phyloP scores from a whole-genome alignment of 2,797 vertebrate species.

The Heterohyrax brucei region DNA sequence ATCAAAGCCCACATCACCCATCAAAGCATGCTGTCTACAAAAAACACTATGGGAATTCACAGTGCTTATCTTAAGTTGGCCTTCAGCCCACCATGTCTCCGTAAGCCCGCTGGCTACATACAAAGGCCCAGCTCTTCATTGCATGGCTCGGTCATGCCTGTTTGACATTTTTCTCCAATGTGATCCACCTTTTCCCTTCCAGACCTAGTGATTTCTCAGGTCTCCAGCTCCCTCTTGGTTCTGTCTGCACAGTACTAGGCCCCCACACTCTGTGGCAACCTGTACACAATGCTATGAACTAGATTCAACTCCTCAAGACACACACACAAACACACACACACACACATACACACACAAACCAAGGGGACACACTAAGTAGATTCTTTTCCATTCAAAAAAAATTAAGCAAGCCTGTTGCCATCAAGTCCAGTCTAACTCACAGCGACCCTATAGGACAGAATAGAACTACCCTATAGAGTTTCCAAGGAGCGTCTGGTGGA shows the following conservation, averaged over 20 bases:
- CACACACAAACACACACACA: neutral
- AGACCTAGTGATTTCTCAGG: neutral
- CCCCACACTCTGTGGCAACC: neutral
- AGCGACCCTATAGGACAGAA: too few species aligned
- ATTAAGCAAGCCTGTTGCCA: too few species aligned
- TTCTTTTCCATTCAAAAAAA: too few species aligned
- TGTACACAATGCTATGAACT: neutral
- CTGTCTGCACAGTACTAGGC: neutral
- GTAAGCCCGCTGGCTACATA: too few species aligned
- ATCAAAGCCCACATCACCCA: neutral
- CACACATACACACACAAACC: neutral
- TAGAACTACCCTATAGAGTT: too few species aligned
- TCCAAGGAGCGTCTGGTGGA: too few species aligned
- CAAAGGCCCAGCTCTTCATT: too few species aligned
- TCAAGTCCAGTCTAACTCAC: too few species aligned
- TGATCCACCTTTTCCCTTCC: neutral
- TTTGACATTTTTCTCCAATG: neutral
- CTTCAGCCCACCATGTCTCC: too few species aligned
- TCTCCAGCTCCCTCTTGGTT: neutral
- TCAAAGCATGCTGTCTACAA: neutral
- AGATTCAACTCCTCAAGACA: neutral
- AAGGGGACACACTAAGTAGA: too few species aligned
- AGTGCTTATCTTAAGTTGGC: neutral
- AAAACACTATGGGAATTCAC: neutral
- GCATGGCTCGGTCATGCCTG: neutral